Evolutionary conservation across 1,140 invertebrate species (phyloP), one percentile per base, ranked within the genome.

Genomic region (Lineus longissimus): DNA sequence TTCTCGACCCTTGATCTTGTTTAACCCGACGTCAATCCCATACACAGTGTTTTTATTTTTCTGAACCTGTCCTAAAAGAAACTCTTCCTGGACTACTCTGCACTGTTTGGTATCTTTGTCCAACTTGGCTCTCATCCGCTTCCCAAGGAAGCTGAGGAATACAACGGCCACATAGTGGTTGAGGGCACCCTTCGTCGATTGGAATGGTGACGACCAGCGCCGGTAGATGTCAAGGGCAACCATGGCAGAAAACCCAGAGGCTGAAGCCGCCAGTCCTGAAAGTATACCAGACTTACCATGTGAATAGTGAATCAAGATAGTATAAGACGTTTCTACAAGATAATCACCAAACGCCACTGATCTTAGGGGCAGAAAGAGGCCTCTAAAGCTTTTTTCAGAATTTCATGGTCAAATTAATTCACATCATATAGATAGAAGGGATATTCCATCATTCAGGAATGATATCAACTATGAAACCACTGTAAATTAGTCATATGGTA

Each of bases 31-130:
- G 11, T 70, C 62, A 58, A 63, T 71, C 7, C 76, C 75, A 66
- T 80, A 81, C 17, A 72, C 66, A 13, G 79, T 80, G 33, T 73
- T 65, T 0, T 51, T 59, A 62, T 77, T 78, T 2, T 67, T 59
- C 60, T 68, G 64, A 9, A 79, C 55, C 54, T 72, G 68, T 7
- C 70, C 25, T 43, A 77, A 41, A 0, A 79, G 62, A 36, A 74
- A 66, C 41, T 73, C 58, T 40, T 73, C 63, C 61, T 79, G 77
- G 17, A 67, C 67, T 29, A 55, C 64, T 19, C 61, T 60, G 2
- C 75, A 63, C 64, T 76, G 57, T 65, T 72, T 70, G 17, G 75
- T 74, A 4, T 67, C 60, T 13, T 63, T 62, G 29, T 70, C 69
- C 47, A 75, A 43, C 31, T 67, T 69, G 19, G 47, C 22, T 36